Conservation (phyloP, 2,113 vertebrate species). For the Hypanus sabinus region DNA sequence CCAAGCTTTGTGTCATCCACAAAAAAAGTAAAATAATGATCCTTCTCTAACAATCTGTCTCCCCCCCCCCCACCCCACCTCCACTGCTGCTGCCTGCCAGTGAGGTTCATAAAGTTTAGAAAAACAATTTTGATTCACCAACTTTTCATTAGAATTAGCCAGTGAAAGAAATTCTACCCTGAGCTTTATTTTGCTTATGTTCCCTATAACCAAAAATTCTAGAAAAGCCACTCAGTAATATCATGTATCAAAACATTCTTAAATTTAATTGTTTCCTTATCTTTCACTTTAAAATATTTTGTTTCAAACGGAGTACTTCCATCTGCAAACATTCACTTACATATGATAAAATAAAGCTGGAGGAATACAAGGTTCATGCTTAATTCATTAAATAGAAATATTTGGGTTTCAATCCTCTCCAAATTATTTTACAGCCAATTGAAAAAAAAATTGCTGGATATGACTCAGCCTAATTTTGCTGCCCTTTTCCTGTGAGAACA, state of each 20-base stretch:
- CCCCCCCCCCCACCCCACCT: neutral
- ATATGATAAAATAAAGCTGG: neutral
- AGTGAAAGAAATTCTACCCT: neutral
- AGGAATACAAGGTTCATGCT: neutral
- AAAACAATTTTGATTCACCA: neutral
- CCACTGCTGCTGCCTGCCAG: neutral
- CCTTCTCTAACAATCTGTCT: no score
- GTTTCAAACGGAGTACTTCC: neutral
- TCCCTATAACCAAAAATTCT: neutral
- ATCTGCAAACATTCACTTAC: neutral
- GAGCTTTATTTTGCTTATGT: neutral
- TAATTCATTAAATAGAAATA: neutral
- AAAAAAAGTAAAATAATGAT: no score
- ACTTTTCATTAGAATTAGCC: neutral
- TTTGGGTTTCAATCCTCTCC: neutral
- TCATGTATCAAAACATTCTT: neutral
- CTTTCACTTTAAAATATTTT: neutral
- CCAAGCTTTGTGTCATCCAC: no score
- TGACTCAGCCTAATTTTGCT: neutral
- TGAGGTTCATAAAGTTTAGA: neutral
- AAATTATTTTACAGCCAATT: neutral
- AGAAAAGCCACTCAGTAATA: neutral
- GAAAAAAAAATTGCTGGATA: neutral
- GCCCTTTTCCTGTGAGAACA: neutral
- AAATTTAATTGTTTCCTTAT: neutral